phyloP scores from a whole-genome alignment of 2,113 vertebrate genomes.

The Uria lomvia region DNA sequence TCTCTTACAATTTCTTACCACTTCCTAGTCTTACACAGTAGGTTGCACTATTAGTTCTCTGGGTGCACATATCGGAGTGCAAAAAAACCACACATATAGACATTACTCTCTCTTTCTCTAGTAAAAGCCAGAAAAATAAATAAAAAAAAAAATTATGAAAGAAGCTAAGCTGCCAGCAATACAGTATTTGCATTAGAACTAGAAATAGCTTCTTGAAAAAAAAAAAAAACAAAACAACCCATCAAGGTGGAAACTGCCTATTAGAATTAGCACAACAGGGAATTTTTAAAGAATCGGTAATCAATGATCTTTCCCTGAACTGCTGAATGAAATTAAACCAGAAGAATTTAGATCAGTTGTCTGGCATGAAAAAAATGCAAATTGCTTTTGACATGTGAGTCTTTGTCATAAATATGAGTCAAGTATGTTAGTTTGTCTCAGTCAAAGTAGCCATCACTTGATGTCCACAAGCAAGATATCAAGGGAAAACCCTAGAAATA shows the following conservation, averaged over 20 bases:
- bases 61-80: not conserved
- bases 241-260: not conserved
- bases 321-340: not conserved
- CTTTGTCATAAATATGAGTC: not conserved
- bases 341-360: not conserved
- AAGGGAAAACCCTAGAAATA: not conserved
- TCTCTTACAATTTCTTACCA: not conserved
- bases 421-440: not conserved
- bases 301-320: not conserved
- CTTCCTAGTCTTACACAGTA: not conserved
- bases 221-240: not conserved
- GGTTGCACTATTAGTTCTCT: not conserved
- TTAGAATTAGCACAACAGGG: not conserved
- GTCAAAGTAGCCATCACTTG: not conserved
- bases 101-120: not conserved
- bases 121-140: not conserved
- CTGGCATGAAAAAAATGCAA: not conserved
- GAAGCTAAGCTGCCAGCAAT: not conserved
- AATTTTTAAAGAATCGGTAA: slow-evolving; percentile 35
- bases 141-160: not conserved
- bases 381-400: not conserved
- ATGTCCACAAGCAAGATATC: not conserved
- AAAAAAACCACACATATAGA: not conserved
- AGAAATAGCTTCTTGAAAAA: not conserved
- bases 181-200: not conserved